These are phyloP conservation scores for Pachyuromys duprasi DNA, from an alignment of 2,797 vertebrate genomes.

Conservation along the genomic window DNA sequence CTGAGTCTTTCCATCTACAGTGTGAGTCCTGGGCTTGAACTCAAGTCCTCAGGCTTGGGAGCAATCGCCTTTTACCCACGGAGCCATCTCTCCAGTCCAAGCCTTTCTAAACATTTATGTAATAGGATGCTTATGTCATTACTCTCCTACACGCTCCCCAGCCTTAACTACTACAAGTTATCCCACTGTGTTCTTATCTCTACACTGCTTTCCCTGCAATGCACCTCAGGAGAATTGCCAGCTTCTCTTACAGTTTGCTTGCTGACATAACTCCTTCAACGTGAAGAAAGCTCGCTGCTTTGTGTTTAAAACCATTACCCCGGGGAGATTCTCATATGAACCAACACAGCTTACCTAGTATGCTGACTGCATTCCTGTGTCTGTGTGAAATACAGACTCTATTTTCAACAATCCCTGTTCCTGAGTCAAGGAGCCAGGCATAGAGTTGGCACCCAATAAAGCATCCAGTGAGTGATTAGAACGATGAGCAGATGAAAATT, in stretches of 20 bases:
- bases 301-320: neutral
- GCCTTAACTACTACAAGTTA: neutral
- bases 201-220: neutral
- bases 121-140: neutral
- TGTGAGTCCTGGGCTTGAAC: neutral
- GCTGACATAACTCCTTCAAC: neutral
- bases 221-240: neutral
- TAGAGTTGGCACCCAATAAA: neutral
- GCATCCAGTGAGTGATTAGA: neutral
- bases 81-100: neutral
- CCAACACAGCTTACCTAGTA: no score
- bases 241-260: neutral
- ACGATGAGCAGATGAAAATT: neutral
- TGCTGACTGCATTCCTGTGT: no score
- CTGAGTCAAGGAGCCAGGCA: neutral
- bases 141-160: neutral
- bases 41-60: neutral
- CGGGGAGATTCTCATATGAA: neutral
- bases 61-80: neutral
- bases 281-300: neutral
- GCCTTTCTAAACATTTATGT: neutral
- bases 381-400: neutral
- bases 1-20: neutral
- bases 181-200: neutral
- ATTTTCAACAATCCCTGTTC: neutral